Evolutionary conservation across 1,140 invertebrate genomes (phyloP).

Genomic region (Drosophila pectinifera): DNA sequence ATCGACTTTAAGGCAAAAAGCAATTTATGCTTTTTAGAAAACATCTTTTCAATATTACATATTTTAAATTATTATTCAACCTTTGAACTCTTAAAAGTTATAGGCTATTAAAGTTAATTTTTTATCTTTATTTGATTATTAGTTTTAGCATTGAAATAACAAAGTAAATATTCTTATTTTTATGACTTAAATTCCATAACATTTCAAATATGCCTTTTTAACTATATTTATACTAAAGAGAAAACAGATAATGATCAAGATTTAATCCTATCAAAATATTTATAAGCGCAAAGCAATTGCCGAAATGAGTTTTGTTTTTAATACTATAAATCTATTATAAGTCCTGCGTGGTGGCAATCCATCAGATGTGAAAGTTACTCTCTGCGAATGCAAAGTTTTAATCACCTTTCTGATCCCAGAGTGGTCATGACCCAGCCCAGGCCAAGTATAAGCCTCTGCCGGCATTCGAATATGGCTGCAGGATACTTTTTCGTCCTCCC

Average conservation of each 20-base stretch:
- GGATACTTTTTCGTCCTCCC: slow-evolving; percentile 62
- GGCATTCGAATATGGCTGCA: slow-evolving; percentile 71
- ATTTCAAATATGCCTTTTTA: neutral
- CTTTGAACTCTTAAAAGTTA: no score
- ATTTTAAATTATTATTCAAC: no score
- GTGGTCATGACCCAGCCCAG: slow-evolving; percentile 34
- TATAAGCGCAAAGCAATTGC: neutral
- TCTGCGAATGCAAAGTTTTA: slow-evolving; percentile 37
- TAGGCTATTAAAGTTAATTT: no score
- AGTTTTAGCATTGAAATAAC: no score
- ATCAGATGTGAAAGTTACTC: slow-evolving; percentile 2
- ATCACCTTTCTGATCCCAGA: slow-evolving; percentile 46
- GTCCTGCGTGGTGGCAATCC: slow-evolving; percentile 7
- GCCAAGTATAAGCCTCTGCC: slow-evolving; percentile 21
- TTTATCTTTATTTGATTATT: no score
- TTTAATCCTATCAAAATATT: neutral
- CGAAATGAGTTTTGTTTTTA: neutral
- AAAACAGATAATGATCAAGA: neutral
- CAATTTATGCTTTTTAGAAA: no score
- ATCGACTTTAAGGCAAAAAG: no score
- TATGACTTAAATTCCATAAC: neutral
- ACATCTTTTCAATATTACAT: no score
- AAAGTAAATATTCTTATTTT: neutral
- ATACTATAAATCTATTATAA: slow-evolving; percentile 9
- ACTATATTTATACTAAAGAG: neutral